Percentiles rank a stretch among this genome's conserved stretches.
These are phyloP conservation scores for Sander lucioperca DNA, from an alignment of 2,113 vertebrate species.

Conservation along the genomic window DNA sequence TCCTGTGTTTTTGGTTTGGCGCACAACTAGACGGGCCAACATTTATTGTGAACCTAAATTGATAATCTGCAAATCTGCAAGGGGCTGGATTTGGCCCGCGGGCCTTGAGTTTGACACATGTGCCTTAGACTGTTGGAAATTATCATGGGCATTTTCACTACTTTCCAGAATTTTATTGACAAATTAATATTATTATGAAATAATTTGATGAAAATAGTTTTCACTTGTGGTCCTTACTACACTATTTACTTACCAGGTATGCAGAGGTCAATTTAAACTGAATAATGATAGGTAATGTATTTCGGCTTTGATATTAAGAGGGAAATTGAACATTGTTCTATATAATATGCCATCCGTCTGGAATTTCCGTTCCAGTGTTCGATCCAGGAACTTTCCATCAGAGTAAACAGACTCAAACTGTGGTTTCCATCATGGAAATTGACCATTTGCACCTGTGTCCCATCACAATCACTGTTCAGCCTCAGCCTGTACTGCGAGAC, in stretches of 20 bases:
- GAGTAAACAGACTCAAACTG: conserved; percentile 41
- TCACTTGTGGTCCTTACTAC: background rate
- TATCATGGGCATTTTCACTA: background rate
- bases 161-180: too few relatives aligned
- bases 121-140: background rate
- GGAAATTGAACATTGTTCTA: conserved; percentile 16
- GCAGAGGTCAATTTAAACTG: background rate
- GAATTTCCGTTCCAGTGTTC: background rate
- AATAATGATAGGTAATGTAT: background rate
- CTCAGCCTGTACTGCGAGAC: background rate
- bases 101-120: too few relatives aligned
- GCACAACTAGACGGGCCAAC: too few relatives aligned
- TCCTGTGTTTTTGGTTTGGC: too few relatives aligned
- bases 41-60: too few relatives aligned
- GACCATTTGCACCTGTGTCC: conserved; percentile 53
- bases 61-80: too few relatives aligned
- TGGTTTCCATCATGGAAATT: conserved; percentile 64
- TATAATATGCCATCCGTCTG: conserved; percentile 11
- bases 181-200: too few relatives aligned
- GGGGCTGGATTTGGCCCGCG: too few relatives aligned
- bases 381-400: conserved; percentile 10
- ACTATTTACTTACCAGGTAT: background rate
- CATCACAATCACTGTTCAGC: conserved; percentile 13
- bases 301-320: conserved; percentile 1
- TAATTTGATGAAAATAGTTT: background rate